These are phyloP conservation scores for Rotaria macrura DNA, from an alignment of 2,888 invertebrate genomes.

Conservation along the genomic window DNA sequence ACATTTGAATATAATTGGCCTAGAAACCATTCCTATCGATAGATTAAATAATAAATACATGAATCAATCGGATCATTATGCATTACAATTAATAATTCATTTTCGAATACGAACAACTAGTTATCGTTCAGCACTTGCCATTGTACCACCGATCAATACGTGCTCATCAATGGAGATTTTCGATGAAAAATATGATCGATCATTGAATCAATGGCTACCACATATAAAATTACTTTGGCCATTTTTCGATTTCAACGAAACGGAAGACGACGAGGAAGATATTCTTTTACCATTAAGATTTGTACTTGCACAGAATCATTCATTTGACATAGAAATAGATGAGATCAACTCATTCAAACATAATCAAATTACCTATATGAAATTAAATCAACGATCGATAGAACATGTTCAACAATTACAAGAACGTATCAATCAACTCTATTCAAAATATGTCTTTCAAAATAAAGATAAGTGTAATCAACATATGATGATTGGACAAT, in stretches of 20 bases:
- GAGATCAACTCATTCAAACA: neutral
- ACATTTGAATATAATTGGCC: neutral
- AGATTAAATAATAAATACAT: neutral
- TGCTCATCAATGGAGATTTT: conserved; percentile 16
- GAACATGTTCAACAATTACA: conserved; percentile 15
- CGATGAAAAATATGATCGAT: neutral
- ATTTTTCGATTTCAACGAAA: neutral
- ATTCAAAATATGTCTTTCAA: neutral
- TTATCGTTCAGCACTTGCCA: neutral
- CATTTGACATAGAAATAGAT: conserved; percentile 20
- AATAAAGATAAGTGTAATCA: neutral
- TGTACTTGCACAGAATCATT: neutral
- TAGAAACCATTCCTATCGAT: neutral
- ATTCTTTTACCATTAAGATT: conserved; percentile 7
- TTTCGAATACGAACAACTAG: neutral
- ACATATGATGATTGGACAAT: conserved; percentile 25
- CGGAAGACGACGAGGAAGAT: neutral
- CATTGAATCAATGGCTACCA: conserved; percentile 14
- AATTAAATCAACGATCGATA: conserved; percentile 1
- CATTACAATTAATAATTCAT: neutral
- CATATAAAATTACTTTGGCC: conserved; percentile 31
- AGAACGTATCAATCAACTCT: neutral
- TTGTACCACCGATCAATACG: conserved; percentile 19
- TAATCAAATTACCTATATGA: conserved; percentile 22
- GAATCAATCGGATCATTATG: conserved; percentile 30